Evolutionary conservation across 2,113 vertebrate genomes (phyloP).

Genomic region (Hippocampus zosterae): DNA sequence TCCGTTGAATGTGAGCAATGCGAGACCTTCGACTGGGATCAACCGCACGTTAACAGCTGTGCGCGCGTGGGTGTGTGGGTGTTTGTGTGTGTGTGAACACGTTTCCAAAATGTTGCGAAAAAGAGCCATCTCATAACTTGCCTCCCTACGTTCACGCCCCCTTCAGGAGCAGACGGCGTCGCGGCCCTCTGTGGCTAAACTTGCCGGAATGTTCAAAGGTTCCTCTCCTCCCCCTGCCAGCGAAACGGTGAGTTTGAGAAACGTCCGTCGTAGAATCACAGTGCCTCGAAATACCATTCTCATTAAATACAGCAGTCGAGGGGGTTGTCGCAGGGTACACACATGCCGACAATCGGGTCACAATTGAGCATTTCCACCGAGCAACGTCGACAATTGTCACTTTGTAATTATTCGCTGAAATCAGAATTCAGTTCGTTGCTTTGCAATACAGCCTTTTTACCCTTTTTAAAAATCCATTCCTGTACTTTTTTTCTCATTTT

Average conservation of each 20-base stretch:
- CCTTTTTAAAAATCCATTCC: no score
- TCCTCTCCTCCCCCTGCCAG: slow-evolving; percentile 8
- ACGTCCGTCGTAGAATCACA: neutral
- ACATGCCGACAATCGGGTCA: no score
- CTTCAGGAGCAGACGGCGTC: slow-evolving; percentile 47
- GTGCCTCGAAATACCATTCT: no score
- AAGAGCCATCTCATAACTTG: neutral
- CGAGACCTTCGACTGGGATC: slow-evolving; percentile 45
- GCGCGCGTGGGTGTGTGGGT: slow-evolving; percentile 19
- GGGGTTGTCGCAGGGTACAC: no score
- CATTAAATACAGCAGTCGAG: no score
- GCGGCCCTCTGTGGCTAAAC: slow-evolving; percentile 64
- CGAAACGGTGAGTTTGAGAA: slow-evolving; percentile 44
- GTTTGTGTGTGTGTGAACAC: slow-evolving; percentile 3
- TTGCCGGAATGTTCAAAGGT: slow-evolving; percentile 60
- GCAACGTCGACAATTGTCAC: no score
- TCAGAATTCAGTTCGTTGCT: no score
- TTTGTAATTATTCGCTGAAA: no score
- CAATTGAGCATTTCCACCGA: no score
- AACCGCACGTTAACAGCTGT: slow-evolving; percentile 47
- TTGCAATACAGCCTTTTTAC: no score
- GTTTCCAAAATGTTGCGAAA: neutral
- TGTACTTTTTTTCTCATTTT: no score
- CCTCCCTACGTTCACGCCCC: neutral
- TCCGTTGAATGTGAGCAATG: slow-evolving; percentile 60